phyloP scores from a whole-genome alignment of 2,113 vertebrate genomes.

The Psammodynastes pulverulentus region DNA sequence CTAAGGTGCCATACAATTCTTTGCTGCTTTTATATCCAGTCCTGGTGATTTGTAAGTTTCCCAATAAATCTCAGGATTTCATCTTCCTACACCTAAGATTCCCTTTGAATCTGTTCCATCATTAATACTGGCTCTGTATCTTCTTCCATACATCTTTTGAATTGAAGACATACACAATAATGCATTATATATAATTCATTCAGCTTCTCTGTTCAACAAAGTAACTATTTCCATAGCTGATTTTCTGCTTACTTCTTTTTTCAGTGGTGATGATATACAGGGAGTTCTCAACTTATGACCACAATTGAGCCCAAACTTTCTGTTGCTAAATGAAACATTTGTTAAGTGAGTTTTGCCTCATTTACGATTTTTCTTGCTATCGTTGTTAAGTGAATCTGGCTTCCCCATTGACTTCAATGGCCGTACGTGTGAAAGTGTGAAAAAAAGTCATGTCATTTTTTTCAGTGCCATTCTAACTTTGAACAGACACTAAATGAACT shows the following conservation, averaged over 20 bases:
- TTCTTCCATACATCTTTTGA: not conserved
- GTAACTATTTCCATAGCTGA: not conserved
- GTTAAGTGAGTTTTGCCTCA: too few relatives aligned
- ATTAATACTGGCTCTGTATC: not conserved
- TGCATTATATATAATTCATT: not conserved
- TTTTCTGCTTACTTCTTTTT: not conserved
- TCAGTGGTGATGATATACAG: not conserved
- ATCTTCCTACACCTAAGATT: not conserved
- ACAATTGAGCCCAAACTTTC: too few relatives aligned
- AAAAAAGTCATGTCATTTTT: too few relatives aligned
- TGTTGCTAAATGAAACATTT: too few relatives aligned
- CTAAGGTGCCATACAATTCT: not conserved
- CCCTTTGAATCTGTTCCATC: not conserved
- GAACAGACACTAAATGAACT: too few relatives aligned
- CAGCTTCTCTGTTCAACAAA: not conserved
- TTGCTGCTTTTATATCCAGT: not conserved
- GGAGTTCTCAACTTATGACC: too few relatives aligned
- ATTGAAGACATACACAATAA: not conserved
- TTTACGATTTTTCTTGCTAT: too few relatives aligned
- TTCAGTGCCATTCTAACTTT: too few relatives aligned
- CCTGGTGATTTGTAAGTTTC: not conserved
- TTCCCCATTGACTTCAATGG: too few relatives aligned
- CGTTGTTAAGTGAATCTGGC: too few relatives aligned
- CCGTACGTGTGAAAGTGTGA: too few relatives aligned
- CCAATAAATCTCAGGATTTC: not conserved